Evolutionary conservation across 2,113 vertebrate species (phyloP), one percentile per base, ranked within the genome.

Genomic region (Chaetodon trifascialis): DNA sequence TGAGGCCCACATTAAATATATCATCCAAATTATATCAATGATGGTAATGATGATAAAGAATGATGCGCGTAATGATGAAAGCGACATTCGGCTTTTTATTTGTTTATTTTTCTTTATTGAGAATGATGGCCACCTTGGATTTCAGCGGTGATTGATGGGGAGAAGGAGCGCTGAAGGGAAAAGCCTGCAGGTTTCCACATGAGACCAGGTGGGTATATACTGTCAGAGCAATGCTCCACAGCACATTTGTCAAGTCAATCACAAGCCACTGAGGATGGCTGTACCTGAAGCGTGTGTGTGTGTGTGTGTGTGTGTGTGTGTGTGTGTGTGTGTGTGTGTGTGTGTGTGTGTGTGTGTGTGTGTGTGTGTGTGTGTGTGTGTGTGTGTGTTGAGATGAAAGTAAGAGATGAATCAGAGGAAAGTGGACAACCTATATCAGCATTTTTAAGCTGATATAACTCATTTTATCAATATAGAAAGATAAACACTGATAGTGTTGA

Each of bases 181-280:
- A 85, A 59, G 76, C 46, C 84, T 84, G 62, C 76, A 80, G 84
- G 68, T 78, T 78, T 81, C 47, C 73, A 83, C 79, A 73, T 51
- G 83, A 83, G 77, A 76, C 80, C 76, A 59, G 82, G 71, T 85
- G 81, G 76, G 76, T 82, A 59, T 73, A 83, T 75, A 62, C 47
- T 88, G 87, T 86, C 86, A 86, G 73, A 65, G 83, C 21, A 16
- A 47, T 8, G 76, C 70, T 73, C 70, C 78, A 83, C 69, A 83
- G 67, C 85, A 88, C 85, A 91, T 91, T 85, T 85, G 85, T 91
- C 88, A 91, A 76, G 87, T 89, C 84, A 81, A 80, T 89, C 83
- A 86, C 55, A 67, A 54, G 46, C 80, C 67, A 56, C 83, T 12
- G 66, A 86, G 77, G 79, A 83, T 4, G 16, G 40, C 47, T 49